Evolutionary conservation across 2,888 invertebrate species (phyloP), one percentile per base, ranked within the genome.

Genomic region (Agrilus mali): DNA sequence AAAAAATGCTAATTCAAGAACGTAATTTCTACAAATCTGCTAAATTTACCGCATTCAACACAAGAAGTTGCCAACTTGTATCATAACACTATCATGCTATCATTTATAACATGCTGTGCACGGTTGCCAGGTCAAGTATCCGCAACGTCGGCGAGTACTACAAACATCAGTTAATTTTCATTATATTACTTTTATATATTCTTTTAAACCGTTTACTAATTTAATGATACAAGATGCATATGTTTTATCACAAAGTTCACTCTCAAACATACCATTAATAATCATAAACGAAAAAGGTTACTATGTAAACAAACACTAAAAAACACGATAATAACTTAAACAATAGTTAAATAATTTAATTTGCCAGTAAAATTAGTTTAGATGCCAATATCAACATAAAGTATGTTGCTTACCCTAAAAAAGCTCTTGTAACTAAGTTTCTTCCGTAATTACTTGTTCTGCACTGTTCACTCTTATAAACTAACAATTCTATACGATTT

Each of bases 71-170:
- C 27, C 27, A 27, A 27, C 27, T 27, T 27, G 27, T 27, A 27
- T 40, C 15, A 27, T 31, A 33, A 34, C 17, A 38, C 34, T 44
- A 50, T 50, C 51, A 47, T 49, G 47, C 49, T 53, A 61, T 60
- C 57, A 60, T 61, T 58, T 58, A 57, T 55, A 63, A 63, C 65
- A 63, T 58, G 64, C 61, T 63, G 60, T 57, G 55, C 65, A 56
- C 59, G 54, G 67, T 67, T 67, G 67, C 66, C 67, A 65, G 61
- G 59, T 66, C 64, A 63, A 63, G 59, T 63, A 63, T 60, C 61
- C 61, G 63, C 64, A 63, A 64, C 65, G 61, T 65, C 63, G 63
- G 63, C 60, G 58, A 53, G 47, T 52, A 64, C 61, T 65, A 65
- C 61, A 66, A 66, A 66, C 64, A 64, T 57, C 48, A 54, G 55